These are phyloP conservation scores for Trypoxylus dichotomus DNA, from an alignment of 1,140 invertebrate genomes.

Conservation along the genomic window DNA sequence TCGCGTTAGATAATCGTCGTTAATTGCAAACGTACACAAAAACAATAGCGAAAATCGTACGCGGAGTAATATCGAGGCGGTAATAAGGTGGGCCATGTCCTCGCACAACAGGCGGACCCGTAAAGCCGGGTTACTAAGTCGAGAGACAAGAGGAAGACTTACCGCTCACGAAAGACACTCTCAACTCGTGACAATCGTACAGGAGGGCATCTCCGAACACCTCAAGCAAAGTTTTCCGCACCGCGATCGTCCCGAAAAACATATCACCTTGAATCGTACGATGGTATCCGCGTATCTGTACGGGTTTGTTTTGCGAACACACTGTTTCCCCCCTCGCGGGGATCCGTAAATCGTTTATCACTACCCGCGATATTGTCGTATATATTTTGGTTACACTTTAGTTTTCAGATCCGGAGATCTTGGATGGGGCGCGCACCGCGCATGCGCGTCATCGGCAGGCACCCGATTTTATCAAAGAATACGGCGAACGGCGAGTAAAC, in stretches of 20 bases:
- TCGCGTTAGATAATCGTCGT: not conserved
- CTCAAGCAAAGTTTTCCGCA: not conserved
- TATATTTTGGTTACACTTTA: not conserved
- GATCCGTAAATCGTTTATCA: too few relatives aligned
- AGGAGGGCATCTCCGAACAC: not conserved
- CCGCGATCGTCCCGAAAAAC: not conserved
- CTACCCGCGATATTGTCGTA: not conserved
- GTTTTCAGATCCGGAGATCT: not conserved
- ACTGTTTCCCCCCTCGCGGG: not conserved
- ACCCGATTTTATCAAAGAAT: constrained; percentile 5
- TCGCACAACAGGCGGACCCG: not conserved
- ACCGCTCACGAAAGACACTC: constrained; percentile 7
- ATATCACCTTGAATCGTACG: not conserved
- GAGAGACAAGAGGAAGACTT: not conserved
- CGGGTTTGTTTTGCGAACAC: not conserved
- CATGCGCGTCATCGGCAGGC: not conserved
- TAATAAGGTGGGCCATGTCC: not conserved
- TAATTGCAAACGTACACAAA: not conserved
- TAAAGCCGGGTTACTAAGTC: not conserved
- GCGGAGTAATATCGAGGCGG: too few relatives aligned
- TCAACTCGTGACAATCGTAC: not conserved
- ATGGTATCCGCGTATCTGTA: not conserved
- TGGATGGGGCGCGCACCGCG: not conserved
- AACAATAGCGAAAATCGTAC: too few relatives aligned
- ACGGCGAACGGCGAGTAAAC: not conserved